Conservation (phyloP, 2,888 invertebrate genomes). For the Thereva nobilitata region DNA sequence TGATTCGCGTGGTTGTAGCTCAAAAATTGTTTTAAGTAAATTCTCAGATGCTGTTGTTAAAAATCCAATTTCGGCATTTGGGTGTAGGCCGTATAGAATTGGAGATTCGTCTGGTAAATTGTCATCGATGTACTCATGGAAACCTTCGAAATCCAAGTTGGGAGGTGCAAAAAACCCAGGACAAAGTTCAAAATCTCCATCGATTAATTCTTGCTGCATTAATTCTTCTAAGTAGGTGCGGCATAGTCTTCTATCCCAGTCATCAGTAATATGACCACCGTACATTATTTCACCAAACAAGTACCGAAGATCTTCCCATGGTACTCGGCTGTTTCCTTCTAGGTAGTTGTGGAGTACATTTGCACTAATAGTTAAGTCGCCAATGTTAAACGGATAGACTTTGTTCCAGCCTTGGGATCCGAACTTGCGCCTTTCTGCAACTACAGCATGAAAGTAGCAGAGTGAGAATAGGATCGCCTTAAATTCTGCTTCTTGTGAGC, state of each 20-base stretch:
- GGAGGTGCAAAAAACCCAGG: slow-evolving; percentile 86
- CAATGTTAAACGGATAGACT: slow-evolving; percentile 78
- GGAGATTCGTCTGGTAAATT: slow-evolving; percentile 87
- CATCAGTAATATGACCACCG: slow-evolving; percentile 95
- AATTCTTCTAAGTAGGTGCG: slow-evolving; percentile 84
- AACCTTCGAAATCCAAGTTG: slow-evolving; percentile 84
- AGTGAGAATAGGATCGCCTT: slow-evolving; percentile 87
- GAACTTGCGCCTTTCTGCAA: slow-evolving; percentile 90
- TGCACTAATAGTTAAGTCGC: slow-evolving; percentile 89
- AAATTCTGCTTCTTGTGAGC: slow-evolving; percentile 91
- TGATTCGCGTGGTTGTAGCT: slow-evolving; percentile 87
- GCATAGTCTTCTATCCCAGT: slow-evolving; percentile 92
- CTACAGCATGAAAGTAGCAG: slow-evolving; percentile 95
- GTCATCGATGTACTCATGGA: slow-evolving; percentile 87
- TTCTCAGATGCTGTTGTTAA: slow-evolving; percentile 83
- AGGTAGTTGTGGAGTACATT: slow-evolving; percentile 90
- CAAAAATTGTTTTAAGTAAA: slow-evolving; percentile 82
- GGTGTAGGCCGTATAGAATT: slow-evolving; percentile 87
- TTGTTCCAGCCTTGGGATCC: slow-evolving; percentile 94
- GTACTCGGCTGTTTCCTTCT: slow-evolving; percentile 85
- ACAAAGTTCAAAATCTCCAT: slow-evolving; percentile 82
- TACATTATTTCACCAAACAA: slow-evolving; percentile 98
- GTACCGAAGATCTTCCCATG: slow-evolving; percentile 94
- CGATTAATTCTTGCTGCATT: slow-evolving; percentile 83
- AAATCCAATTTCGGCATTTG: slow-evolving; percentile 95